Conservation (phyloP, 1,140 invertebrate genomes). For the Drosophila tsacasi region DNA sequence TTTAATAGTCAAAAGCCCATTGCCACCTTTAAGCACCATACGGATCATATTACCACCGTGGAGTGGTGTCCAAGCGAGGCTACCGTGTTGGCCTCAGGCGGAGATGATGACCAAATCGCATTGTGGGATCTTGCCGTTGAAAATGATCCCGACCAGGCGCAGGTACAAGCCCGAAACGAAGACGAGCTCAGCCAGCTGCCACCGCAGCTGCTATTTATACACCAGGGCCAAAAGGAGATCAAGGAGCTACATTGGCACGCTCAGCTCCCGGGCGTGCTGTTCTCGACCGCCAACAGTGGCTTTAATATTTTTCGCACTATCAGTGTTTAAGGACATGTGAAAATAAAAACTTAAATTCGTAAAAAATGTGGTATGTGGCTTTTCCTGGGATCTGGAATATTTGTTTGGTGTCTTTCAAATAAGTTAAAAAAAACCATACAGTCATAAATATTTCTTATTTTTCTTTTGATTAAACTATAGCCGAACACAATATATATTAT, state of each 20-base stretch:
- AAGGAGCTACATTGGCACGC: conserved; percentile 99
- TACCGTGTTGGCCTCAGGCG: conserved; percentile 96
- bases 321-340: conserved; percentile 89
- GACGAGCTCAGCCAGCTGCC: conserved; percentile 90
- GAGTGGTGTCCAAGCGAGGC: conserved; percentile 98
- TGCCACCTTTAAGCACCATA: conserved; percentile 97
- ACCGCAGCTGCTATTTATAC: conserved; percentile 98
- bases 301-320: conserved; percentile 99
- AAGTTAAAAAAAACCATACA: too few species aligned
- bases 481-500: too few species aligned
- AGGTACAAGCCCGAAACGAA: conserved; percentile 77
- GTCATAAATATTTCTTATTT: too few species aligned
- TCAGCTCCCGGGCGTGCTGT: conserved; percentile 96
- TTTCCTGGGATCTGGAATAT: neutral
- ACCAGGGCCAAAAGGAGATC: conserved; percentile 98
- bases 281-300: conserved; percentile 97
- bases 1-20: conserved; percentile 93
- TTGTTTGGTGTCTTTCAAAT: too few species aligned
- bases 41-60: conserved; percentile 95
- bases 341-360: neutral
- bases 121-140: conserved; percentile 99
- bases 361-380: neutral
- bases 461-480: too few species aligned
- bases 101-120: conserved; percentile 98
- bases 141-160: conserved; percentile 88